phyloP scores from a whole-genome alignment of 2,888 invertebrate genomes.

The Oxycera nigricornis region DNA sequence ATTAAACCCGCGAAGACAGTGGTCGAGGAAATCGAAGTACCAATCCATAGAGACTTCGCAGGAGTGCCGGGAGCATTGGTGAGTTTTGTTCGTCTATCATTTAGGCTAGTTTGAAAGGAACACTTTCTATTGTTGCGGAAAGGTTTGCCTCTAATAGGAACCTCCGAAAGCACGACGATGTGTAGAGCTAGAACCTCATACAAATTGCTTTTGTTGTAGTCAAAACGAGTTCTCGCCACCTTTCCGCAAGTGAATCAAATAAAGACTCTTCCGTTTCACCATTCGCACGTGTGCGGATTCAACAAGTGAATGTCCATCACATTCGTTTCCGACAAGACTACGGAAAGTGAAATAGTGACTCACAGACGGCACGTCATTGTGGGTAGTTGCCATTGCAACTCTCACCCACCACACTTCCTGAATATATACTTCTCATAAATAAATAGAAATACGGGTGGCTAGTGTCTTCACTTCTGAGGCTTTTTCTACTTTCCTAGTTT shows the following conservation, averaged over 20 bases:
- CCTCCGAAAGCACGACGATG: background rate
- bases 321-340: background rate
- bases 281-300: no score
- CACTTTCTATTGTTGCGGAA: background rate
- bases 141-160: background rate
- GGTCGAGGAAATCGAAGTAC: conserved; percentile 56
- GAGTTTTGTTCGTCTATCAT: conserved; percentile 53
- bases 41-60: conserved; percentile 66
- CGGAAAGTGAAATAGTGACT: background rate
- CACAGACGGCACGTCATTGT: conserved; percentile 6
- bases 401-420: conserved; percentile 9
- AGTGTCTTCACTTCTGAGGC: background rate
- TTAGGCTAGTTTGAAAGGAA: background rate
- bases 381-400: background rate
- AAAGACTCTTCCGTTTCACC: no score
- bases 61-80: conserved; percentile 68
- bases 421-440: background rate
- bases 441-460: background rate
- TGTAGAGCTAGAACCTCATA: background rate
- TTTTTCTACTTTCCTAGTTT: background rate
- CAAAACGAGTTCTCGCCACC: no score
- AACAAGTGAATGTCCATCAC: no score
- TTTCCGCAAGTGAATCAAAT: no score
- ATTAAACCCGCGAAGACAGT: conserved; percentile 62
- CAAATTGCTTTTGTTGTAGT: no score